Evolutionary conservation across 1,140 invertebrate genomes (phyloP).

Genomic region (Pseudomyrmex sp.): DNA sequence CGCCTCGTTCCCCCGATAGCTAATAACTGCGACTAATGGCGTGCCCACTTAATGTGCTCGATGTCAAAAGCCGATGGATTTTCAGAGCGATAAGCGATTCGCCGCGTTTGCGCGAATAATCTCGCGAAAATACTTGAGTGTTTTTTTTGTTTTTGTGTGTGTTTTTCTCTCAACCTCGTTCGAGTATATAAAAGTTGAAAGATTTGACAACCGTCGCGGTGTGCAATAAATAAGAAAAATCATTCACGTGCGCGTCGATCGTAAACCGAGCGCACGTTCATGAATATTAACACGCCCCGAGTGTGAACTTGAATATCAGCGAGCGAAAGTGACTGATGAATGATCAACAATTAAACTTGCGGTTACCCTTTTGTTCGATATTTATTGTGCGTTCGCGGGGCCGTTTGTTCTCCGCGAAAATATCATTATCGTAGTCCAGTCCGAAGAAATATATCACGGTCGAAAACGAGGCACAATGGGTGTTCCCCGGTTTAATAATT

Average conservation of each 20-base stretch:
- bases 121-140: no score
- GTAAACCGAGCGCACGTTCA: not conserved
- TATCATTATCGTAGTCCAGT: not conserved
- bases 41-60: constrained; percentile 24
- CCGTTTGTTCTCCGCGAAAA: constrained; percentile 21
- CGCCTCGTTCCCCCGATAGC: constrained; percentile 33
- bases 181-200: not conserved
- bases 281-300: not conserved
- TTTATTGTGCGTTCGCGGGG: constrained; percentile 1
- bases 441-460: constrained; percentile 24
- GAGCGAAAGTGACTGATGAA: not conserved
- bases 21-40: constrained; percentile 55
- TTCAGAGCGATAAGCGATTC: constrained; percentile 17
- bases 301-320: constrained; percentile 20
- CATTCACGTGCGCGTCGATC: not conserved
- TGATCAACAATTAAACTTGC: constrained; percentile 10
- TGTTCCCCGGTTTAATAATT: constrained; percentile 48
- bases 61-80: constrained; percentile 15
- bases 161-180: no score
- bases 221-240: not conserved
- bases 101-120: no score
- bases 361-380: constrained; percentile 1
- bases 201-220: not conserved
- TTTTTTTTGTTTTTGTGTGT: no score
- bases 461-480: not conserved